These are phyloP conservation scores for Megaleporinus macrocephalus DNA, from an alignment of 2,113 vertebrate species.

Conservation along the genomic window DNA sequence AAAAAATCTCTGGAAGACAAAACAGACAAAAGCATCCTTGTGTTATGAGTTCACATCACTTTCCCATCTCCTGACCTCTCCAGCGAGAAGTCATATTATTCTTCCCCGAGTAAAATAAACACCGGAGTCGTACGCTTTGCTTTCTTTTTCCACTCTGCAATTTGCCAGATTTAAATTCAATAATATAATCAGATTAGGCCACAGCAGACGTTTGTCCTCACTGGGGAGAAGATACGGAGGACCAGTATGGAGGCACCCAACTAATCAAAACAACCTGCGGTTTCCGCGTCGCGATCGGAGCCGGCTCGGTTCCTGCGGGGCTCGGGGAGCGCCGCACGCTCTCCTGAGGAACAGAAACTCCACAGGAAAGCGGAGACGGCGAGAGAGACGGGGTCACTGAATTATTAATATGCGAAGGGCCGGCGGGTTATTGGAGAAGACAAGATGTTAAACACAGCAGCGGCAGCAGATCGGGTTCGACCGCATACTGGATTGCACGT, in stretches of 20 bases:
- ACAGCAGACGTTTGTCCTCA: constrained; percentile 36
- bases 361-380: constrained; percentile 38
- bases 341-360: constrained; percentile 41
- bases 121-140: constrained; percentile 58
- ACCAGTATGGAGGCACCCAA: not conserved
- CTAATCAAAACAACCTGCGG: constrained; percentile 32
- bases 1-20: constrained; percentile 23
- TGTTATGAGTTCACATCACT: not conserved
- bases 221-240: not conserved
- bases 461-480: constrained; percentile 67
- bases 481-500: constrained; percentile 26
- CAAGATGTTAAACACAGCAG: constrained; percentile 69
- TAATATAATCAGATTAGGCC: constrained; percentile 6
- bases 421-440: constrained; percentile 57
- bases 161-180: constrained; percentile 49
- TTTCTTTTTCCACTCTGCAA: constrained; percentile 35
- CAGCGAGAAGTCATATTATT: constrained; percentile 55
- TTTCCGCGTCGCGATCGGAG: constrained; percentile 45
- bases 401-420: constrained; percentile 64
- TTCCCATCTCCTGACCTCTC: constrained; percentile 47
- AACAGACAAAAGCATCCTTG: constrained; percentile 49
- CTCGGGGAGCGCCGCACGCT: not conserved
- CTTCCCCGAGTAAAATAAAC: constrained; percentile 55
- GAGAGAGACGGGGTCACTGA: constrained; percentile 61
- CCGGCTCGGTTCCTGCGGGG: not conserved